Evolutionary conservation across 2,888 invertebrate genomes (phyloP).

Genomic region (Marasmarcha lunaedactyla): DNA sequence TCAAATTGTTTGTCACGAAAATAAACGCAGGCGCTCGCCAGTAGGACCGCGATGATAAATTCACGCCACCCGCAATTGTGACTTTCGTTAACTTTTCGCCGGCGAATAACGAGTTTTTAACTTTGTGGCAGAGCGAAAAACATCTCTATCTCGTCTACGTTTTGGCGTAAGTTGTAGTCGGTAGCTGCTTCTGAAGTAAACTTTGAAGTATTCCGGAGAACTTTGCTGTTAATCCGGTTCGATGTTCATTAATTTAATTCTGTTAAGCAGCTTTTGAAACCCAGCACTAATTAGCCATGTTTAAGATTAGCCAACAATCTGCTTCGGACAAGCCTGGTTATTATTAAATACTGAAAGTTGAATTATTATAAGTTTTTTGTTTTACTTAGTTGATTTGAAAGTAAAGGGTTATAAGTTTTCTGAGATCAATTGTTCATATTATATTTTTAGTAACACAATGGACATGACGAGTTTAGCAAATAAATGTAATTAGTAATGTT

Average conservation of each 20-base stretch:
- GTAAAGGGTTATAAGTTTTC: too few species aligned
- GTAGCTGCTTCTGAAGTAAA: conserved; percentile 13
- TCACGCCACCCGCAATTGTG: conserved; percentile 50
- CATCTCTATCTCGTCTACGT: conserved; percentile 51
- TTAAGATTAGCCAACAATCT: not conserved
- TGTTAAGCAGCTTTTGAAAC: not conserved
- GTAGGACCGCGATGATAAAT: conserved; percentile 34
- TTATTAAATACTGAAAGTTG: too few species aligned
- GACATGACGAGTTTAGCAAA: too few species aligned
- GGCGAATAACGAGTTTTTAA: conserved; percentile 68
- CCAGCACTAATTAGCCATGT: not conserved
- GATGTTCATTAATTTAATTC: not conserved
- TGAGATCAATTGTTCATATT: too few species aligned
- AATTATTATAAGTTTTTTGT: too few species aligned
- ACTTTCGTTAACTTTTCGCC: conserved; percentile 53
- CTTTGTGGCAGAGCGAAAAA: conserved; percentile 68
- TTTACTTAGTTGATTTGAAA: too few species aligned
- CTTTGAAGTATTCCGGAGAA: conserved; percentile 2
- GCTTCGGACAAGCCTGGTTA: too few species aligned
- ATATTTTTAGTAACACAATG: too few species aligned
- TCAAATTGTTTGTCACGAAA: not conserved
- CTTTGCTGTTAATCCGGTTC: too few species aligned
- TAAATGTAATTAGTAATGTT: too few species aligned
- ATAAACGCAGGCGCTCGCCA: not conserved
- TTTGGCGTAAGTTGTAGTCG: conserved; percentile 16